Conservation (phyloP, 2,113 vertebrate genomes). For the Campylorhamphus procurvoides region DNA sequence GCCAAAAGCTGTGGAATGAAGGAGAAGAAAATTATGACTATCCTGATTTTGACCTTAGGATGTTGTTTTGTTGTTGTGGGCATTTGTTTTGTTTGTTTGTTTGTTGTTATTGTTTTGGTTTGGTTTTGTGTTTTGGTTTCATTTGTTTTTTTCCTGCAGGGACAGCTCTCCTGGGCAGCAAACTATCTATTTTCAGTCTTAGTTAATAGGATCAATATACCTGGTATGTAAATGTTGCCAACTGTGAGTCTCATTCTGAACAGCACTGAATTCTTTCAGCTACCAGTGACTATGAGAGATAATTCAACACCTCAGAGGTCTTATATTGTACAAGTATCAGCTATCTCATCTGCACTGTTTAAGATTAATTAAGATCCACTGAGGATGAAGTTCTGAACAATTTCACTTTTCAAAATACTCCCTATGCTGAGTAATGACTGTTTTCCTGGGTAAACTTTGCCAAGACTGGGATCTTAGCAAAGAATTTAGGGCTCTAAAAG, state of each 20-base stretch:
- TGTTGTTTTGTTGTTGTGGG: neutral
- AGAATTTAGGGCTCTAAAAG: conserved; percentile 43
- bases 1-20: neutral
- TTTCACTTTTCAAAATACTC: neutral
- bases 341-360: neutral
- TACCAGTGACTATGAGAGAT: neutral
- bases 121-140: too few species aligned
- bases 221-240: neutral
- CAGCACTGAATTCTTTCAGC: neutral
- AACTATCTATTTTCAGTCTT: neutral
- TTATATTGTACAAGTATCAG: neutral
- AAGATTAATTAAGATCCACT: conserved; percentile 15
- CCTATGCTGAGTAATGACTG: neutral
- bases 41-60: neutral
- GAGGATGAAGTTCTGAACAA: neutral
- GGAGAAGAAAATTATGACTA: neutral
- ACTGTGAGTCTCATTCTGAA: neutral
- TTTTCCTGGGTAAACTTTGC: conserved; percentile 39
- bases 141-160: too few species aligned
- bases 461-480: neutral
- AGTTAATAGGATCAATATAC: neutral
- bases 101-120: neutral
- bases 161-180: neutral
- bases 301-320: neutral
- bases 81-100: too few species aligned